These are phyloP conservation scores for Candidula unifasciata DNA, from an alignment of 2,888 invertebrate genomes.

Conservation along the genomic window DNA sequence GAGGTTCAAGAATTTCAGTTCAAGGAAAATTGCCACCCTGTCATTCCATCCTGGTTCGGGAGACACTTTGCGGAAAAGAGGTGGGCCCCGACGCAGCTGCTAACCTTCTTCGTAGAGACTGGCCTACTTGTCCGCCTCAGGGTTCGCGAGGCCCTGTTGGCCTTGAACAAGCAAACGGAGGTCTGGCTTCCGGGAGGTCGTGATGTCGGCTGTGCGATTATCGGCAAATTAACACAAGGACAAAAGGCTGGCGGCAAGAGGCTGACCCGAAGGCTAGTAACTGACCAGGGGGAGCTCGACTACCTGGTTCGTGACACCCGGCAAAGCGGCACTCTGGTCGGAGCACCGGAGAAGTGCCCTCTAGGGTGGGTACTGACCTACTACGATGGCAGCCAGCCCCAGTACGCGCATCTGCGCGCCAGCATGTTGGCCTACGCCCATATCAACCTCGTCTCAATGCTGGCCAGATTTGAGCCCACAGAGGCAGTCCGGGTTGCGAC, in stretches of 20 bases:
- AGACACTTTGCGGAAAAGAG: neutral
- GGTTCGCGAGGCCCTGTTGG: neutral
- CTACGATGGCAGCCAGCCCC: conserved; percentile 3
- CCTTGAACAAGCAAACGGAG: neutral
- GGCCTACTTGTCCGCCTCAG: neutral
- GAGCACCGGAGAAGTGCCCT: neutral
- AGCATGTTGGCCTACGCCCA: neutral
- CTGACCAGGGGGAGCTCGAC: neutral
- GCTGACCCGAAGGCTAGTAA: neutral
- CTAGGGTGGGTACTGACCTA: neutral
- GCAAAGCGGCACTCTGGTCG: neutral
- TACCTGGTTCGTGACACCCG: neutral
- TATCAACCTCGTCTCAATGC: conserved; percentile 5
- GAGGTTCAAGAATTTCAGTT: neutral
- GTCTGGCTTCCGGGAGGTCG: neutral
- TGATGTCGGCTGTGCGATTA: neutral
- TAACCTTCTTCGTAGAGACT: neutral
- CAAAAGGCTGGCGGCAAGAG: neutral
- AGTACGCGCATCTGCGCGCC: neutral
- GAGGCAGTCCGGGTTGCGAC: conserved; percentile 9
- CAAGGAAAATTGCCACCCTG: neutral
- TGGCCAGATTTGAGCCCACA: neutral
- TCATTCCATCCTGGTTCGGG: conserved; percentile 22
- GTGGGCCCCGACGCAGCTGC: neutral
- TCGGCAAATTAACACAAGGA: neutral